Evolutionary conservation across 1,140 invertebrate genomes (phyloP).

Genomic region (Drosophila ambigua): DNA sequence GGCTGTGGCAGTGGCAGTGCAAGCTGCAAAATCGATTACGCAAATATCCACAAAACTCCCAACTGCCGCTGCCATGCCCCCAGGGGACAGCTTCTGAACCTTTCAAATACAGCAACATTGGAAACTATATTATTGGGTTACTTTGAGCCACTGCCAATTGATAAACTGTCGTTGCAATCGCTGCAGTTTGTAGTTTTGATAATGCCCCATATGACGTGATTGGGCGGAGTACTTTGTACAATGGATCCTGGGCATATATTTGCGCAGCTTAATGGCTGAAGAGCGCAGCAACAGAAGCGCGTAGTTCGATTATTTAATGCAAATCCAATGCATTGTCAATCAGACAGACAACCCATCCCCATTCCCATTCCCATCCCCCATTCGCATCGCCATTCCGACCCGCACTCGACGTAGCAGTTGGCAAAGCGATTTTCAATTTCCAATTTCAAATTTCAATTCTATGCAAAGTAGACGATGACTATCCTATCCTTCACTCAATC

Average conservation of each 20-base stretch:
- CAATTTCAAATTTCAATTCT: slow-evolving; percentile 75
- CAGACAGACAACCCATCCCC: slow-evolving; percentile 31
- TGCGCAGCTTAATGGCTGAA: slow-evolving; percentile 62
- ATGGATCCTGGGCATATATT: slow-evolving; percentile 55
- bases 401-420: slow-evolving; percentile 47
- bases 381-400: neutral
- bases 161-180: slow-evolving; percentile 30
- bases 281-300: slow-evolving; percentile 34
- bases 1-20: too few relatives aligned
- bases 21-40: slow-evolving; percentile 58
- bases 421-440: slow-evolving; percentile 74
- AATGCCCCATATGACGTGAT: slow-evolving; percentile 26
- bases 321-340: slow-evolving; percentile 75
- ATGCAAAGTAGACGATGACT: slow-evolving; percentile 67
- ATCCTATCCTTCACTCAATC: slow-evolving; percentile 2
- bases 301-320: slow-evolving; percentile 77
- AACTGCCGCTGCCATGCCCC: neutral
- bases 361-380: too few relatives aligned
- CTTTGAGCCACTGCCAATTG: slow-evolving; percentile 35
- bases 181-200: neutral
- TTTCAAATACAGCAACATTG: slow-evolving; percentile 2
- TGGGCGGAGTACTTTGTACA: slow-evolving; percentile 10
- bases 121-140: slow-evolving; percentile 41
- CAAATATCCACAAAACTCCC: slow-evolving; percentile 42
- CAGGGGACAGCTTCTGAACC: slow-evolving; percentile 2